These are phyloP conservation scores for Coracopsis vasa DNA, from an alignment of 2,113 vertebrate genomes.

Conservation along the genomic window DNA sequence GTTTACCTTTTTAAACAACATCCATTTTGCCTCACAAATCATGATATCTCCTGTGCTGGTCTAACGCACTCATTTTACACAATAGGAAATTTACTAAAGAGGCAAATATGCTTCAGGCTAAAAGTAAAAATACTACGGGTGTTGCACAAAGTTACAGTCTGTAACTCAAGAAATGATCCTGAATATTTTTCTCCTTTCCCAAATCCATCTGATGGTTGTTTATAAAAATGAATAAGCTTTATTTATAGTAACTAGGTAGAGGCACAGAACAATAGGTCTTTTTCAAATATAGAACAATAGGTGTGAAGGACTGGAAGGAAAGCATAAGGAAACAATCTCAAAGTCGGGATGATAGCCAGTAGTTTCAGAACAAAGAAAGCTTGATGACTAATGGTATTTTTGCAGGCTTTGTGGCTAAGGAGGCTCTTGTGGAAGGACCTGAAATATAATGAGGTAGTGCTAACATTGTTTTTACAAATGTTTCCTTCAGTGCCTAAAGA, in stretches of 20 bases:
- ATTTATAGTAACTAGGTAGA: background rate
- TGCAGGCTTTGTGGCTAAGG: background rate
- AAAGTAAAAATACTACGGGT: background rate
- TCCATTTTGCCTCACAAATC: background rate
- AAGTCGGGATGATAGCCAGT: background rate
- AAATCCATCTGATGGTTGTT: background rate
- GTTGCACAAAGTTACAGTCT: background rate
- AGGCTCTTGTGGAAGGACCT: background rate
- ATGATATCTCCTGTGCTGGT: background rate
- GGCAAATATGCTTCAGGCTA: background rate
- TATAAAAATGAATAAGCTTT: background rate
- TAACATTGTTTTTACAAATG: background rate
- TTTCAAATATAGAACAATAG: background rate
- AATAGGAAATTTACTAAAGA: background rate
- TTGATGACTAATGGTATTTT: background rate
- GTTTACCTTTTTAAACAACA: background rate
- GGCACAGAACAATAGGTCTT: background rate
- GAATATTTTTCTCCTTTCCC: background rate
- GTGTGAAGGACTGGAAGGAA: background rate
- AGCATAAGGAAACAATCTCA: background rate
- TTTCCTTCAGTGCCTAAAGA: background rate
- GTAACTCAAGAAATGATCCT: background rate
- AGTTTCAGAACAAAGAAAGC: background rate
- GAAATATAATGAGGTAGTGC: background rate
- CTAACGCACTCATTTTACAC: background rate